phyloP scores from a whole-genome alignment of 1,140 invertebrate species.

The Melitaea cinxia region DNA sequence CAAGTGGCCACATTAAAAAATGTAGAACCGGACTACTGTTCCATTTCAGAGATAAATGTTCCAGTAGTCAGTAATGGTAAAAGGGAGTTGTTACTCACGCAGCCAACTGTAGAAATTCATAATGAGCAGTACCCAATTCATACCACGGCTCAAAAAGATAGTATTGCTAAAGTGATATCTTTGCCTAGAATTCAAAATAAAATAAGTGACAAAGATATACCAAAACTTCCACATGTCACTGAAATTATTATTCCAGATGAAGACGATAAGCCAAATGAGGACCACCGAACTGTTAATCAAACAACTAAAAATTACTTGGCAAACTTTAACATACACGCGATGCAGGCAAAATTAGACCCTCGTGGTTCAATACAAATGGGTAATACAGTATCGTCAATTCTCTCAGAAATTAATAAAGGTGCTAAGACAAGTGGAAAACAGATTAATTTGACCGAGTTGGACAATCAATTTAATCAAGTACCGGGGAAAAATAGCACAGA shows the following conservation, averaged over 20 bases:
- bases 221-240: conserved; percentile 84
- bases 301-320: conserved; percentile 64
- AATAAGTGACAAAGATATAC: conserved; percentile 82
- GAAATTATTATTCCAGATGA: conserved; percentile 85
- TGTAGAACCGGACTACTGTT: conserved; percentile 84
- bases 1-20: conserved; percentile 74
- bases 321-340: conserved; percentile 67
- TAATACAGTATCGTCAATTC: conserved; percentile 83
- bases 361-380: conserved; percentile 82
- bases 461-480: conserved; percentile 68
- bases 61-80: conserved; percentile 82
- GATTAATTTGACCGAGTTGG: conserved; percentile 73
- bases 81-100: conserved; percentile 77
- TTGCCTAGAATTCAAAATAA: conserved; percentile 76
- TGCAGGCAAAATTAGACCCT: conserved; percentile 76
- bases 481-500: conserved; percentile 57
- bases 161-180: conserved; percentile 75
- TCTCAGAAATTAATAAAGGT: conserved; percentile 83
- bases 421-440: conserved; percentile 68
- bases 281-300: conserved; percentile 58
- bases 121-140: conserved; percentile 76
- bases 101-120: conserved; percentile 80
- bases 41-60: conserved; percentile 85
- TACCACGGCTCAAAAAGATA: conserved; percentile 62
- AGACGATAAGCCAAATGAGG: conserved; percentile 75